Conservation (phyloP, 2,797 vertebrate genomes). For the Aeoliscus strigatus region DNA sequence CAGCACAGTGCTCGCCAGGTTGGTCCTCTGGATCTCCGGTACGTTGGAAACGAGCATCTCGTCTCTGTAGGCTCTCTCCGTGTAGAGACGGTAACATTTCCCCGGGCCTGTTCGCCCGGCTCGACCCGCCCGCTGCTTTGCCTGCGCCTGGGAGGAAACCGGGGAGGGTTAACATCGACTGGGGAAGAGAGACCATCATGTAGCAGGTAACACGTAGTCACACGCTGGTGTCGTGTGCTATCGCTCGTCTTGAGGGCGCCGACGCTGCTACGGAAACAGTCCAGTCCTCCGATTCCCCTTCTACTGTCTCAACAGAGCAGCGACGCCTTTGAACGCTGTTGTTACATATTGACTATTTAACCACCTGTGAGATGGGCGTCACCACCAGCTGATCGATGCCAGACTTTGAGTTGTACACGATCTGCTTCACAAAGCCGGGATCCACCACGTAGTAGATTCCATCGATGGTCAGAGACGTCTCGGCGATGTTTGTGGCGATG, state of each 20-base stretch:
- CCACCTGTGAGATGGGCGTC: conserved; percentile 93
- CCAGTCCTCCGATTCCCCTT: no score
- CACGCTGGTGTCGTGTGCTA: no score
- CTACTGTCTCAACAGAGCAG: no score
- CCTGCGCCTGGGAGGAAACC: conserved; percentile 89
- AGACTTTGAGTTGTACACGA: conserved; percentile 92
- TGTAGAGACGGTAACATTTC: conserved; percentile 93
- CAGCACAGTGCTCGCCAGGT: conserved; percentile 93
- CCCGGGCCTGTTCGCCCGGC: conserved; percentile 94
- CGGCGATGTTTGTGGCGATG: conserved; percentile 92
- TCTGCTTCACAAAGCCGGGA: conserved; percentile 93
- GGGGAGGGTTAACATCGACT: no score
- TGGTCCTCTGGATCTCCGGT: conserved; percentile 97
- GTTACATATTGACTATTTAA: no score
- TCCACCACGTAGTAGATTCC: conserved; percentile 93
- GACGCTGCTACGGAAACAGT: no score
- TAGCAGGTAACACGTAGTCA: no score
- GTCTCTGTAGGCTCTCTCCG: conserved; percentile 93
- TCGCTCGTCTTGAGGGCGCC: no score
- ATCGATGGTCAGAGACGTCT: conserved; percentile 90
- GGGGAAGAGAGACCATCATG: no score
- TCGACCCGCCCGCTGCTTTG: conserved; percentile 93
- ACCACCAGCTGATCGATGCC: conserved; percentile 93
- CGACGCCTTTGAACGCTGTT: no score
- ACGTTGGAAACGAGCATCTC: conserved; percentile 98